Evolutionary conservation across 2,113 vertebrate species (phyloP), one percentile per base, ranked within the genome.

Genomic region (Variabilichromis moorii): DNA sequence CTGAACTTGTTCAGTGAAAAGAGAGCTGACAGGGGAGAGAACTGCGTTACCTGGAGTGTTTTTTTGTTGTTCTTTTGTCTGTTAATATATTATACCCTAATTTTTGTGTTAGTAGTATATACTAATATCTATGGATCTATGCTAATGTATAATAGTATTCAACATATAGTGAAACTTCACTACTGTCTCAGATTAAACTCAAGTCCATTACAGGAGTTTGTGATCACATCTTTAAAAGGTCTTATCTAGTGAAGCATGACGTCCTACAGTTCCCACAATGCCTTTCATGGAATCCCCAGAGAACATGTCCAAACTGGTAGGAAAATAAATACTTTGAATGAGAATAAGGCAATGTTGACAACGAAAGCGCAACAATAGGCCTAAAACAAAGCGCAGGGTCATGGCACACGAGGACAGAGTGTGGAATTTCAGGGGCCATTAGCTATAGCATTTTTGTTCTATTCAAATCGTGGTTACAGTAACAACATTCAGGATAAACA

Each of bases 391-490:
- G 71, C 10, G 6, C 71, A 19, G 24, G 45, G 45, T 78, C 73
- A 3, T 33, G 45, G 26, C 45, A 51, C 17, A 4, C 1, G 4
- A 47, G 16, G 42, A 76, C 21, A 73, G 10, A 50, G 16, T 12
- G 71, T 7, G 40, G 40, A 76, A 47, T 76, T 76, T 76, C 16
- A 50, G 71, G 73, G 73, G 16, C 4, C 45, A 28, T 78, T 50
- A 50, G 17, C 45, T 19, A 13, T 31, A n/a, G 45, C 26, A 78
- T 78, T 31, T 0, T 31, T 66, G 31, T 28, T 68, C n/a, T 40
- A 66, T 37, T 45, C 45, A 78, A 50, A 51, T 33, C 1, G 19
- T 33, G 45, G 17, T n/a, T 6, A 78, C 73, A 78, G 45, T 78
- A 51, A 31, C 73, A 33, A 26, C 45, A 31, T 33, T 78, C 10